These are phyloP conservation scores for Drosophila busckii DNA, from an alignment of 1,140 invertebrate genomes.

Conservation along the genomic window DNA sequence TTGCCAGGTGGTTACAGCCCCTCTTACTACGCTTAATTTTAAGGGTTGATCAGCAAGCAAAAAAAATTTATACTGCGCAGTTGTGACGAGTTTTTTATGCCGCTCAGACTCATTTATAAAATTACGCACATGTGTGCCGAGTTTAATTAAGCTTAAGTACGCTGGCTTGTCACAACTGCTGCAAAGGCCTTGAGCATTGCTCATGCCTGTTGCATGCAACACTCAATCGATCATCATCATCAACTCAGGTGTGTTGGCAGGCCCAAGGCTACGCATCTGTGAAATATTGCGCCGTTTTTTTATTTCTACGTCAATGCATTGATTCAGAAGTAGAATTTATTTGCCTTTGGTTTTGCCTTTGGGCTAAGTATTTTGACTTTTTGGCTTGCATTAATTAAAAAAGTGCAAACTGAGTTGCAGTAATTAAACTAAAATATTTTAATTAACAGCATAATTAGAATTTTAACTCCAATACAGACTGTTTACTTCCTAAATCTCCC, in stretches of 20 bases:
- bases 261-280: slow-evolving; percentile 1
- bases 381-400: no score
- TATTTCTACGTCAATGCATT: slow-evolving; percentile 40
- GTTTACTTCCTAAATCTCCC: slow-evolving; percentile 85
- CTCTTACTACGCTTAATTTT: neutral
- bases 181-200: slow-evolving; percentile 27
- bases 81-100: slow-evolving; percentile 39
- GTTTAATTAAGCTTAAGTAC: slow-evolving; percentile 36
- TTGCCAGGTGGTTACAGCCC: slow-evolving; percentile 58
- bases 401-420: no score
- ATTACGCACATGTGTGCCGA: slow-evolving; percentile 12
- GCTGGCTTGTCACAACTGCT: slow-evolving; percentile 36
- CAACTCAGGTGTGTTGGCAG: slow-evolving; percentile 53
- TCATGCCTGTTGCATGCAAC: slow-evolving; percentile 15
- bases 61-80: slow-evolving; percentile 46
- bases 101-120: slow-evolving; percentile 1
- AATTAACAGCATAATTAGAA: no score
- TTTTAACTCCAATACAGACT: slow-evolving; percentile 88
- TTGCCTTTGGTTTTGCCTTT: neutral
- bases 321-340: no score
- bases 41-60: slow-evolving; percentile 41
- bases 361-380: slow-evolving; percentile 21
- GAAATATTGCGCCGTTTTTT: slow-evolving; percentile 32
- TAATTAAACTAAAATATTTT: no score
- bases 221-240: slow-evolving; percentile 47